Base-by-base conservation (phyloP, 2,888 invertebrate genomes). In the Elysia crispata region DNA sequence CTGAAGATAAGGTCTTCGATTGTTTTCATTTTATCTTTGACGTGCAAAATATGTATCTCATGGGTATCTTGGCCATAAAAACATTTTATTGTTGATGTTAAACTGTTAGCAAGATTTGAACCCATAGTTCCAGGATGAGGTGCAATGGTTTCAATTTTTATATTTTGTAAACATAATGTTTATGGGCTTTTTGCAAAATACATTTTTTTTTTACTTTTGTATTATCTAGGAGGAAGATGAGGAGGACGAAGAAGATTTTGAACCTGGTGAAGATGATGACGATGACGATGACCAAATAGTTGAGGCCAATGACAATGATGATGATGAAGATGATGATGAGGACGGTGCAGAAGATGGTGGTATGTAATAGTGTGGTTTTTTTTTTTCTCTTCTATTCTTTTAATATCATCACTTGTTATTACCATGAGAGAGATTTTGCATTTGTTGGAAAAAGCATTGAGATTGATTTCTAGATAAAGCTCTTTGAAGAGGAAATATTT, bases 191-290 rank as follows among this genome's bases (percentile, higher is more conserved):
- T 41, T n/a, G 5, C 1, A 67, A 25, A 20, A 6, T 13, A 28
- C 8, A 13, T 20, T 31, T 64, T 31, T 23, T 69, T 25, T n/a
- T 57, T 28, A n/a, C n/a, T n/a, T n/a, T n/a, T n/a, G n/a, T 25
- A 31, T 69, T 23, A 54, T 1, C 20, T 49, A 41, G 25, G 57
- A 81, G 62, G 81, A 81, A 23, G 81, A 81, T 57, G 81, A 81
- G 28, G 81, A 81, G 0, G 81, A 81, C 60, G 81, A 77, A 23
- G 77, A 81, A 28, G 77, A 81, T 41, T 73, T 72, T 77, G 77
- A 77, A 25, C 72, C 70, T 30, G 74, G 73, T 25, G 77, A 77
- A 5, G 81, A 66, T 50, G 77, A 81, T 8, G 81, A 81, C 49
- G 81, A 77, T 74, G 81, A 77, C 25, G 80, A 80, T 20, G 75